Evolutionary conservation across 1,140 invertebrate genomes (phyloP).

Genomic region (Mactra quadrangularis): DNA sequence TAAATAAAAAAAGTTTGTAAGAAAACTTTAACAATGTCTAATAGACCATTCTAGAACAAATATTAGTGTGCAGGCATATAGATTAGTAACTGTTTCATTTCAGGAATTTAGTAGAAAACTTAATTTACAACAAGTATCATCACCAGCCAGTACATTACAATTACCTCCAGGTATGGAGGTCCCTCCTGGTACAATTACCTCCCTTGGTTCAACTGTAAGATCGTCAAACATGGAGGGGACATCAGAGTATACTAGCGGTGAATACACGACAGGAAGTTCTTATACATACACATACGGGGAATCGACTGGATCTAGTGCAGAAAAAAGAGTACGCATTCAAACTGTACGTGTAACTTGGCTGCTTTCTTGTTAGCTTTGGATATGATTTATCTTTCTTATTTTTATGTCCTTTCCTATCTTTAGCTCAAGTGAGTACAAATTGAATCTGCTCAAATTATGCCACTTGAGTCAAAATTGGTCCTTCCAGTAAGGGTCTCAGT

Average conservation of each 20-base stretch:
- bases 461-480: no score
- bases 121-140: neutral
- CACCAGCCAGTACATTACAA: neutral
- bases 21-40: no score
- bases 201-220: constrained; percentile 16
- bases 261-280: constrained; percentile 3
- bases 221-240: constrained; percentile 32
- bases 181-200: constrained; percentile 28
- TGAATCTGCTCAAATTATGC: no score
- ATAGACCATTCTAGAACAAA: no score
- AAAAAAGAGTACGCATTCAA: constrained; percentile 63
- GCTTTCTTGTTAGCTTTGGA: no score
- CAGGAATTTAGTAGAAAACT: constrained; percentile 19
- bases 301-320: constrained; percentile 46
- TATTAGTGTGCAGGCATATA: no score
- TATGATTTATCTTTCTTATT: no score
- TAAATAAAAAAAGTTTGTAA: no score
- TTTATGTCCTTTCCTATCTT: no score
- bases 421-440: no score
- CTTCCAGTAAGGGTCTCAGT: no score
- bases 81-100: no score
- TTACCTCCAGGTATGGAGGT: neutral
- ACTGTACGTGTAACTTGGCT: constrained; percentile 53
- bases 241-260: constrained; percentile 53
- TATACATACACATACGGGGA: constrained; percentile 58